A percentile compares a stretch with the other conserved stretches of the same genome.
phyloP scores from a whole-genome alignment of 2,797 vertebrate species.

The Squalus acanthias region DNA sequence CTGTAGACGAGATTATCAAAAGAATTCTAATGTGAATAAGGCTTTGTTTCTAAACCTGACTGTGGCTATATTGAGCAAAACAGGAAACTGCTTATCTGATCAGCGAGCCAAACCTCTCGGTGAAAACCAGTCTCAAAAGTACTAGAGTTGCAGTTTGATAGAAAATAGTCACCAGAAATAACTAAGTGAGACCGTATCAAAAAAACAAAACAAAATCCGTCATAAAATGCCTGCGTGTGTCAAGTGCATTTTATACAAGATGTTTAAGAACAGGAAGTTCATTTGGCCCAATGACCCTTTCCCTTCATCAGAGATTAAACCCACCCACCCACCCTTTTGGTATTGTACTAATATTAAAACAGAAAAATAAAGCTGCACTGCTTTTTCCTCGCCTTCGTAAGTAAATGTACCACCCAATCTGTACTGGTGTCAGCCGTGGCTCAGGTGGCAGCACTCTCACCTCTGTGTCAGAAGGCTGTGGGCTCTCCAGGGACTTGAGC shows the following conservation, averaged over 20 bases:
- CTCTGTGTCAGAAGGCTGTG: too few relatives aligned
- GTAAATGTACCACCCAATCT: not conserved
- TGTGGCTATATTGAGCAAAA: slow-evolving; percentile 61
- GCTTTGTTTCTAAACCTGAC: slow-evolving; percentile 53
- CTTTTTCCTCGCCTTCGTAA: not conserved
- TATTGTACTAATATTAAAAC: not conserved
- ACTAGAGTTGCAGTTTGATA: not conserved
- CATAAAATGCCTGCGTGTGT: not conserved
- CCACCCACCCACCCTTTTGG: not conserved
- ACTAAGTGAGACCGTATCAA: not conserved
- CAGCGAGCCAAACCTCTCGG: slow-evolving; percentile 45
- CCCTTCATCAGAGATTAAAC: not conserved
- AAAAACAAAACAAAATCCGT: not conserved
- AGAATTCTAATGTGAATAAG: slow-evolving; percentile 54
- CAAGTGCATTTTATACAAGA: not conserved
- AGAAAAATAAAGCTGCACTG: not conserved
- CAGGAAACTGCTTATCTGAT: slow-evolving; percentile 68
- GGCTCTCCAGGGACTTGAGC: not conserved
- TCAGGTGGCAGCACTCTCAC: not conserved
- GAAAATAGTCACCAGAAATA: not conserved
- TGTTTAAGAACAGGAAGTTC: not conserved
- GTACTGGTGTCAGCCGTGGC: too few relatives aligned
- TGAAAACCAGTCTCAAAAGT: slow-evolving; percentile 32
- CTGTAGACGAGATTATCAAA: slow-evolving; percentile 37
- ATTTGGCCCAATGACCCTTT: not conserved